Evolutionary conservation across 2,797 vertebrate species (phyloP).

Genomic region (Merluccius polli): DNA sequence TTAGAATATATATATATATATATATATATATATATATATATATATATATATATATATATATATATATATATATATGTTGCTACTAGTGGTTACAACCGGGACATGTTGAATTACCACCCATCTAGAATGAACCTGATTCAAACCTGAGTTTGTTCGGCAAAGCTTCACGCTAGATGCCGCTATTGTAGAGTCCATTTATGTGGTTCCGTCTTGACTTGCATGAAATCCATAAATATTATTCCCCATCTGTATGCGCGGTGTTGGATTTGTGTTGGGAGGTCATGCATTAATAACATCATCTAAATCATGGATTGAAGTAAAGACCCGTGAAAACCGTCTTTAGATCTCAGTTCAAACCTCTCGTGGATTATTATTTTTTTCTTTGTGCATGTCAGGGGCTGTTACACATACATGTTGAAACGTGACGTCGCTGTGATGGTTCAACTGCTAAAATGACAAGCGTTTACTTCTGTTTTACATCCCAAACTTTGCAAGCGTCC

Average conservation of each 20-base stretch:
- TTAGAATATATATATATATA: neutral
- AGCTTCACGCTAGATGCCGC: slow-evolving; percentile 13
- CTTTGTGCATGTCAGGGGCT: slow-evolving; percentile 27
- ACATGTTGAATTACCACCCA: slow-evolving; percentile 23
- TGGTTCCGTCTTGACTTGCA: slow-evolving; percentile 14
- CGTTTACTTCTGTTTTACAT: slow-evolving; percentile 6
- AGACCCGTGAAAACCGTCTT: slow-evolving; percentile 16
- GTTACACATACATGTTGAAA: slow-evolving; percentile 30
- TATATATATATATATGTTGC: neutral
- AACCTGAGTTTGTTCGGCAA: neutral
- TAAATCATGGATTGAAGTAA: slow-evolving; percentile 16
- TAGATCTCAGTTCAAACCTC: slow-evolving; percentile 32
- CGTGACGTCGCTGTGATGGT: slow-evolving; percentile 1
- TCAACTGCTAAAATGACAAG: slow-evolving; percentile 22
- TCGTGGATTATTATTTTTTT: slow-evolving; percentile 20
- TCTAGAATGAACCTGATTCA: slow-evolving; percentile 8
- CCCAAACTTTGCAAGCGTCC: slow-evolving; percentile 13
- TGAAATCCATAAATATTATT: slow-evolving; percentile 38
- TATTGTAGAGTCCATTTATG: slow-evolving; percentile 26
- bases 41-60: neutral
- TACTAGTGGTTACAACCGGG: slow-evolving; percentile 10
- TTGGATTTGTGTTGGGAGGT: slow-evolving; percentile 33
- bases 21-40: neutral
- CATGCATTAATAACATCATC: slow-evolving; percentile 34
- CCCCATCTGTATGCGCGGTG: slow-evolving; percentile 21